Conservation (phyloP, 2,113 vertebrate genomes). For the Mandrillus leucophaeus region DNA sequence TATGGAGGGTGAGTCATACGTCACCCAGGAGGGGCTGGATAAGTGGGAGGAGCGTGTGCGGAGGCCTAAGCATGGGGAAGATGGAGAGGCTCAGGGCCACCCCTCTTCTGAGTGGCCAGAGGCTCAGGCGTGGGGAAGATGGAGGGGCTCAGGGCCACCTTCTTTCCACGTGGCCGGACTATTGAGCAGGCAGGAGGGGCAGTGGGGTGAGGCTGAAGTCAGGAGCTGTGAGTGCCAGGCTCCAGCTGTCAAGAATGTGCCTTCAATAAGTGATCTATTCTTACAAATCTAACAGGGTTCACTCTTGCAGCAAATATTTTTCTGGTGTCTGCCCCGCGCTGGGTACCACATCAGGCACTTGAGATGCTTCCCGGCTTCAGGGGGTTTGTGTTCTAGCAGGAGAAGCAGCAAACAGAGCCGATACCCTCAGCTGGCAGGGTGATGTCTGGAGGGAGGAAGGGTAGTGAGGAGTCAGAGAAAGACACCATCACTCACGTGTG, state of each 20-base stretch:
- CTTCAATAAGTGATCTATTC: neutral
- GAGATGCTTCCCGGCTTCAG: neutral
- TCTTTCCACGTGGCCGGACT: neutral
- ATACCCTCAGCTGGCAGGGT: neutral
- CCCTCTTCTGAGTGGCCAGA: too few species aligned
- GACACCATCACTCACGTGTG: neutral
- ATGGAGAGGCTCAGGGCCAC: too few species aligned
- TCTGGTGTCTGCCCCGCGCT: rapidly evolving
- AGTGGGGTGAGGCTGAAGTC: neutral
- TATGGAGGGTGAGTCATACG: neutral
- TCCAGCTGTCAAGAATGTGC: rapidly evolving
- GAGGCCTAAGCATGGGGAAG: neutral
- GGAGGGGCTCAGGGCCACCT: too few species aligned
- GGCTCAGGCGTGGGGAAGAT: too few species aligned
- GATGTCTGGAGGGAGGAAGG: neutral
- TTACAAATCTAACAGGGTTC: neutral
- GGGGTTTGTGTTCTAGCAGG: neutral
- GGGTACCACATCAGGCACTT: neutral
- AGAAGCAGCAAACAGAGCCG: neutral
- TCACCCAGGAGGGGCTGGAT: neutral
- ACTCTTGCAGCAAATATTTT: neutral
- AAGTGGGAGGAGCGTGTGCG: rapidly evolving
- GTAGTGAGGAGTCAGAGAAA: neutral
- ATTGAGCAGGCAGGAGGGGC: neutral
- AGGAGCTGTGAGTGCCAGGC: rapidly evolving